phyloP scores from a whole-genome alignment of 2,797 vertebrate species.

The Acanthopagrus latus region DNA sequence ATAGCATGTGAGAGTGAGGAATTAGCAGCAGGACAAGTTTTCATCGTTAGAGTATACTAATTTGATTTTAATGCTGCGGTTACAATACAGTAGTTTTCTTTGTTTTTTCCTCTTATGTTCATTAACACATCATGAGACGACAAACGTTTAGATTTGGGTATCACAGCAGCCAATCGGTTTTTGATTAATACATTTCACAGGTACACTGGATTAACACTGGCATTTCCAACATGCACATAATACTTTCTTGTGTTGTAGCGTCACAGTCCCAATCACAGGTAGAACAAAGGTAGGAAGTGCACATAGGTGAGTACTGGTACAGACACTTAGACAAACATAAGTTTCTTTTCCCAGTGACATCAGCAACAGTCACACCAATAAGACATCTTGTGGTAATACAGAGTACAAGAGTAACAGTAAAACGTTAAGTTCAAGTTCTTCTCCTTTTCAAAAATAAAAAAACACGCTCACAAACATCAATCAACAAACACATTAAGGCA shows the following conservation, averaged over 20 bases:
- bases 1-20: conserved; percentile 62
- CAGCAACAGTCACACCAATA: conserved; percentile 73
- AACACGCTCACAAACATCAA: conserved; percentile 71
- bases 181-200: conserved; percentile 84
- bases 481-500: conserved; percentile 62
- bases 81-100: conserved; percentile 79
- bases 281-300: conserved; percentile 74
- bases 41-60: conserved; percentile 75
- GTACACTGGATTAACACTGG: conserved; percentile 81
- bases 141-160: conserved; percentile 71
- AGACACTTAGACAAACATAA: conserved; percentile 76
- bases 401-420: conserved; percentile 78
- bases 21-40: conserved; percentile 85
- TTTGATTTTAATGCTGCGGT: conserved; percentile 86
- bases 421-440: conserved; percentile 53
- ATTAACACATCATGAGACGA: conserved; percentile 76
- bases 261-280: conserved; percentile 78
- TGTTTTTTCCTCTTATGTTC: conserved; percentile 43
- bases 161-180: conserved; percentile 75
- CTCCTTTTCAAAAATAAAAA: conserved; percentile 66
- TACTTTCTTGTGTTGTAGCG: conserved; percentile 73
- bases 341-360: conserved; percentile 60
- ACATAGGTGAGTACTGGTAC: conserved; percentile 78
- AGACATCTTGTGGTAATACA: conserved; percentile 79
- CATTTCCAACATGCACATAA: conserved; percentile 85